A percentile compares a stretch with the other conserved stretches of the same genome.
Evolutionary conservation across 1,140 invertebrate species (phyloP).

Genomic region (Tenebrio molitor): DNA sequence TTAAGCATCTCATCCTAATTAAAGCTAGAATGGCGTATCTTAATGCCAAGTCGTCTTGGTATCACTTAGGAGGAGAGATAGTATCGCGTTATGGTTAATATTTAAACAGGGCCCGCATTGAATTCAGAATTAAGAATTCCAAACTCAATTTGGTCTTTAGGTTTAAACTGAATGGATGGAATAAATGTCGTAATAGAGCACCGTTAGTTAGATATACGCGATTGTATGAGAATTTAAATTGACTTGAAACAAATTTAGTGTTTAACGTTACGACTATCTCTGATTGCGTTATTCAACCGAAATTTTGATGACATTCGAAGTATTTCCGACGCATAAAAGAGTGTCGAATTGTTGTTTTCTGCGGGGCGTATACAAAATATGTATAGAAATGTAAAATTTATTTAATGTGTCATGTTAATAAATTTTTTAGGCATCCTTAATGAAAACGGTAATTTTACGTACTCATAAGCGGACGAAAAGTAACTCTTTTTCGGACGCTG

Average conservation of each 20-base stretch:
- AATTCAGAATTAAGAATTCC: conserved; percentile 57
- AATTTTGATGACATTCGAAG: conserved; percentile 13
- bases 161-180: conserved; percentile 4
- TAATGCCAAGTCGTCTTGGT: conserved; percentile 57
- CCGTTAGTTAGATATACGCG: not conserved
- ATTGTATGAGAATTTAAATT: conserved; percentile 2
- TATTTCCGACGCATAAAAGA: too few species aligned
- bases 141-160: conserved; percentile 27
- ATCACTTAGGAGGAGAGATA: conserved; percentile 55
- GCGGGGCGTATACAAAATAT: too few species aligned
- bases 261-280: not conserved
- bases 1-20: conserved; percentile 64
- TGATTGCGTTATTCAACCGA: not conserved
- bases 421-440: too few species aligned
- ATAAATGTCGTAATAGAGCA: conserved; percentile 6
- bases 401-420: too few species aligned
- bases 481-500: too few species aligned
- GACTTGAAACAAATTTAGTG: not conserved
- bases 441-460: too few species aligned
- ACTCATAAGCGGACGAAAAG: too few species aligned
- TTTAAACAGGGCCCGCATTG: conserved; percentile 57
- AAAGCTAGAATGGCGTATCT: conserved; percentile 58
- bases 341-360: too few species aligned
- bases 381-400: too few species aligned
- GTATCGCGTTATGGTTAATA: conserved; percentile 56